Evolutionary conservation across 2,888 invertebrate species (phyloP).

Genomic region (Agrilus biguttatus): DNA sequence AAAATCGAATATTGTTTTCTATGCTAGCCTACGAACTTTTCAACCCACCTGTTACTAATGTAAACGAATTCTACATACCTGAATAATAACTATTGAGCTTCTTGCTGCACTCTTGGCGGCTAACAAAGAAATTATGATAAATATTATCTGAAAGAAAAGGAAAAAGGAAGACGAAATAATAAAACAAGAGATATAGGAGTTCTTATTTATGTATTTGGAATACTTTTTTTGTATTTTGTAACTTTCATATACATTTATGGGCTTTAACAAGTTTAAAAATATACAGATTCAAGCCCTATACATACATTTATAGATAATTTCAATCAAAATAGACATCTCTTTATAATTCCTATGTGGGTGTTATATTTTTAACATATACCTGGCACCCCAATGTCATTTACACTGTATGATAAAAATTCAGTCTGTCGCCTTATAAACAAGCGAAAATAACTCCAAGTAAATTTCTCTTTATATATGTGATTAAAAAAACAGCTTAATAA

Average conservation of each 20-base stretch:
- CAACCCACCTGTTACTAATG: too few relatives aligned
- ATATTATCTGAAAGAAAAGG: too few relatives aligned
- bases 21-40: too few relatives aligned
- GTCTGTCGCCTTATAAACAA: slow-evolving; percentile 24
- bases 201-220: slow-evolving; percentile 6
- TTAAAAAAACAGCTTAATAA: too few relatives aligned
- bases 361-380: slow-evolving; percentile 20
- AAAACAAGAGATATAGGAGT: slow-evolving; percentile 2
- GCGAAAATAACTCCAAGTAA: too few relatives aligned
- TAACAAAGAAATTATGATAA: too few relatives aligned
- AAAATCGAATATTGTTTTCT: too few relatives aligned
- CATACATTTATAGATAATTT: slow-evolving; percentile 25
- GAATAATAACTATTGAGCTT: too few relatives aligned
- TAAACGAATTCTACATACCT: too few relatives aligned
- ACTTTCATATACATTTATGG: slow-evolving; percentile 24
- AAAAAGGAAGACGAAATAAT: background rate
- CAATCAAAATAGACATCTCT: slow-evolving; percentile 28
- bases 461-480: too few relatives aligned
- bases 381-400: slow-evolving; percentile 18
- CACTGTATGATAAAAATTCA: slow-evolving; percentile 15
- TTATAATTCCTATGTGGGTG: slow-evolving; percentile 14
- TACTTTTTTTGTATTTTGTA: slow-evolving; percentile 26
- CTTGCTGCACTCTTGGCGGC: too few relatives aligned
- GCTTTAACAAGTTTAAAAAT: slow-evolving; percentile 30
- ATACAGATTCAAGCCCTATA: slow-evolving; percentile 28